phyloP scores from a whole-genome alignment of 2,888 invertebrate genomes.

The Napeogenes sylphis region DNA sequence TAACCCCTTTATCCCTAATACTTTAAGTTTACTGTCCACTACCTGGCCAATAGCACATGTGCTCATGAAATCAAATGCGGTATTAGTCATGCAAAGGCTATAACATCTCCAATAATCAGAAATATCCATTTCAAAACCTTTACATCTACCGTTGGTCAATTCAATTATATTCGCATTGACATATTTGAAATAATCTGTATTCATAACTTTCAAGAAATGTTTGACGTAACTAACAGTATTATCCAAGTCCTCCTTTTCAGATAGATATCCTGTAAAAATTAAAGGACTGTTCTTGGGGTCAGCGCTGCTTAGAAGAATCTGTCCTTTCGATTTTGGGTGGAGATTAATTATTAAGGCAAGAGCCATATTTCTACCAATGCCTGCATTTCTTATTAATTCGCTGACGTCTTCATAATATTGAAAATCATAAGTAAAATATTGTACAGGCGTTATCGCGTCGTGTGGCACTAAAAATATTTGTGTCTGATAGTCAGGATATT shows the following conservation, averaged over 20 bases:
- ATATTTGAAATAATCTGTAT: slow-evolving; percentile 41
- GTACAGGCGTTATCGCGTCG: slow-evolving; percentile 12
- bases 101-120: slow-evolving; percentile 52
- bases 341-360: slow-evolving; percentile 25
- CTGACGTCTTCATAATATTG: slow-evolving; percentile 54
- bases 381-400: slow-evolving; percentile 36
- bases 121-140: slow-evolving; percentile 33
- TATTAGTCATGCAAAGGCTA: slow-evolving; percentile 62
- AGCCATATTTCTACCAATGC: slow-evolving; percentile 30
- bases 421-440: slow-evolving; percentile 57
- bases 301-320: slow-evolving; percentile 38
- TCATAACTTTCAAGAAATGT: slow-evolving; percentile 39
- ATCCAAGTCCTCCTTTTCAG: slow-evolving; percentile 40
- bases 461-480: slow-evolving; percentile 27
- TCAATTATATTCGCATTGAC: slow-evolving; percentile 29
- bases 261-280: slow-evolving; percentile 40
- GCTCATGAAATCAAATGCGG: slow-evolving; percentile 83
- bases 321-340: slow-evolving; percentile 59
- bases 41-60: slow-evolving; percentile 88
- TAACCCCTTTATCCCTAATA: slow-evolving; percentile 35
- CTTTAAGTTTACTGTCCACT: slow-evolving; percentile 77
- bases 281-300: slow-evolving; percentile 43
- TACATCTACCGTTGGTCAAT: slow-evolving; percentile 33
- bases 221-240: slow-evolving; percentile 37
- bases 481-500: slow-evolving; percentile 40